Conservation (phyloP, 2,797 vertebrate genomes). For the Lates japonicus region DNA sequence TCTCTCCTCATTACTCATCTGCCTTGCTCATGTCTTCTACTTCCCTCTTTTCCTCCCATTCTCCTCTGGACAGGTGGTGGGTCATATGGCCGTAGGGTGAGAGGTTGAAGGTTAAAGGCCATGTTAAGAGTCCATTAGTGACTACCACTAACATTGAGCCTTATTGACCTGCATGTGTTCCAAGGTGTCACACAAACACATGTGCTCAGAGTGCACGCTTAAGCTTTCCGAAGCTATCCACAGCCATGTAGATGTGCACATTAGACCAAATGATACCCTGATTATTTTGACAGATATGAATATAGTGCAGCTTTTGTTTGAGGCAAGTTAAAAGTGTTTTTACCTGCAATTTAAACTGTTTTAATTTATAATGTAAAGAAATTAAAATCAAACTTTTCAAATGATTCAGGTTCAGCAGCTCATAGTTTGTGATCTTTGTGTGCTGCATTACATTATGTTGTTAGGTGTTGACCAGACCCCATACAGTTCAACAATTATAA, state of each 20-base stretch:
- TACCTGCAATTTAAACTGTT: background rate
- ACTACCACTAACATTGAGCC: slow-evolving; percentile 51
- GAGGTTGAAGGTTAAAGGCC: slow-evolving; percentile 72
- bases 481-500: background rate
- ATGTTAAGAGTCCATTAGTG: slow-evolving; percentile 78
- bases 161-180: slow-evolving; percentile 70
- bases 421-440: too few relatives aligned
- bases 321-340: background rate
- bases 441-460: too few relatives aligned
- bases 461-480: too few relatives aligned
- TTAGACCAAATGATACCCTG: background rate
- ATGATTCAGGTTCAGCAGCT: too few relatives aligned
- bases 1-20: slow-evolving; percentile 11
- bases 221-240: background rate
- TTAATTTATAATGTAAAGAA: background rate
- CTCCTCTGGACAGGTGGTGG: slow-evolving; percentile 67
- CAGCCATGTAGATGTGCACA: background rate
- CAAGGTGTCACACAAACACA: slow-evolving; percentile 53
- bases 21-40: slow-evolving; percentile 6
- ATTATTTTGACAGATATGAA: background rate
- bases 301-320: background rate
- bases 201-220: background rate
- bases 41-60: background rate
- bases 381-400: background rate
- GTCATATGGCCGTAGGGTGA: slow-evolving; percentile 56